Conservation (phyloP, 2,797 vertebrate species). For the Adelosebastes latens region DNA sequence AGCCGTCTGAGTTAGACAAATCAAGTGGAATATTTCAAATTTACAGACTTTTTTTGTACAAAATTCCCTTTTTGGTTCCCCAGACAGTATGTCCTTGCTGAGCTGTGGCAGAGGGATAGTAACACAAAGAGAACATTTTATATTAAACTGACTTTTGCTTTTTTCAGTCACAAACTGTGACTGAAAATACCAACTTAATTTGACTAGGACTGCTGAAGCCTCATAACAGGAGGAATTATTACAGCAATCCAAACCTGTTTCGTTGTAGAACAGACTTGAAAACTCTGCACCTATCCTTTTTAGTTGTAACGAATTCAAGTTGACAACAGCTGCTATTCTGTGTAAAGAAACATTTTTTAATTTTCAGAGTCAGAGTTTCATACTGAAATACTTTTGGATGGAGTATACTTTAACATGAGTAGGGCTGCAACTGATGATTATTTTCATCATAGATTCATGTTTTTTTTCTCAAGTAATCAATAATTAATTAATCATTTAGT, state of each 20-base stretch:
- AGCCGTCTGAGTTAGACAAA: neutral
- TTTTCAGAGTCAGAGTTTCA: neutral
- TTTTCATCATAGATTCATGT: neutral
- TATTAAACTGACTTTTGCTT: too few relatives aligned
- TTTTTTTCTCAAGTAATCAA: neutral
- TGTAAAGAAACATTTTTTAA: neutral
- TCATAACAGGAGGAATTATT: neutral
- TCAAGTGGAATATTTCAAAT: neutral
- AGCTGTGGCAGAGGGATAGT: neutral
- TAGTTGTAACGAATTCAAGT: neutral
- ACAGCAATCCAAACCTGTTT: neutral
- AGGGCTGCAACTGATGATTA: neutral
- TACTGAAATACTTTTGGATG: neutral
- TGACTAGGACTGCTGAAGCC: neutral
- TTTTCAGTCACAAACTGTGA: too few relatives aligned
- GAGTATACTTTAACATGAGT: neutral
- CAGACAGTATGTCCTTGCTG: neutral
- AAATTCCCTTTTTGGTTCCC: neutral
- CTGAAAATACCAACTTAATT: neutral
- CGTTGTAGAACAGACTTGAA: neutral
- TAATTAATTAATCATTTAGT: neutral
- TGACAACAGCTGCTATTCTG: neutral
- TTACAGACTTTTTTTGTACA: neutral
- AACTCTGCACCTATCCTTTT: neutral
- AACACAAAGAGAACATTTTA: neutral